Conservation (phyloP, 2,797 vertebrate species). For the Nannoperca australis region DNA sequence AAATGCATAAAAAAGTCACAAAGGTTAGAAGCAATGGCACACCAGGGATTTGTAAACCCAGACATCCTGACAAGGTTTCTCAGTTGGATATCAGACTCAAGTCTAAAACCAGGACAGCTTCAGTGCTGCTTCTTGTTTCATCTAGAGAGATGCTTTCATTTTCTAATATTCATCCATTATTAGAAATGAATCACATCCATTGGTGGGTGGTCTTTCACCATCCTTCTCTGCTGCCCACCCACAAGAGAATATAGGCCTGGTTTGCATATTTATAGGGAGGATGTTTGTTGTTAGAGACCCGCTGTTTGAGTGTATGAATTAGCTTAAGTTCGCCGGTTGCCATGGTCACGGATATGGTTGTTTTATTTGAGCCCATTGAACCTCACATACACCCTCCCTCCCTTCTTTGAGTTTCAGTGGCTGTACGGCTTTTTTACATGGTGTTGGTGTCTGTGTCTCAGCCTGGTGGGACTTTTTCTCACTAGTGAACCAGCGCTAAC, state of each 20-base stretch:
- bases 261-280: constrained; percentile 83
- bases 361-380: constrained; percentile 75
- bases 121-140: constrained; percentile 28
- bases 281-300: constrained; percentile 82
- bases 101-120: constrained; percentile 29
- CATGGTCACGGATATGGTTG: constrained; percentile 80
- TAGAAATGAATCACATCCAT: constrained; percentile 49
- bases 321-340: constrained; percentile 79
- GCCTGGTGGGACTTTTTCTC: constrained; percentile 7
- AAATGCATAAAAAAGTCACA: constrained; percentile 63
- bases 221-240: constrained; percentile 64
- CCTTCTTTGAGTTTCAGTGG: constrained; percentile 37
- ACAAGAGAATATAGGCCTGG: constrained; percentile 65
- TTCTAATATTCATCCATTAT: constrained; percentile 50
- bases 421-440: constrained; percentile 13
- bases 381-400: constrained; percentile 49
- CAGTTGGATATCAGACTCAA: constrained; percentile 35
- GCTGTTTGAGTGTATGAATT: constrained; percentile 81
- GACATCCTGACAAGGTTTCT: constrained; percentile 62
- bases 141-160: constrained; percentile 15
- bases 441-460: constrained; percentile 21
- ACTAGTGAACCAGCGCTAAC: background rate
- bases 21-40: constrained; percentile 47
- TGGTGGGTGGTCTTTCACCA: constrained; percentile 77
- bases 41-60: constrained; percentile 54